Evolutionary conservation across 2,888 invertebrate genomes (phyloP), one percentile per base, ranked within the genome.

Genomic region (Allolobophora icterica): DNA sequence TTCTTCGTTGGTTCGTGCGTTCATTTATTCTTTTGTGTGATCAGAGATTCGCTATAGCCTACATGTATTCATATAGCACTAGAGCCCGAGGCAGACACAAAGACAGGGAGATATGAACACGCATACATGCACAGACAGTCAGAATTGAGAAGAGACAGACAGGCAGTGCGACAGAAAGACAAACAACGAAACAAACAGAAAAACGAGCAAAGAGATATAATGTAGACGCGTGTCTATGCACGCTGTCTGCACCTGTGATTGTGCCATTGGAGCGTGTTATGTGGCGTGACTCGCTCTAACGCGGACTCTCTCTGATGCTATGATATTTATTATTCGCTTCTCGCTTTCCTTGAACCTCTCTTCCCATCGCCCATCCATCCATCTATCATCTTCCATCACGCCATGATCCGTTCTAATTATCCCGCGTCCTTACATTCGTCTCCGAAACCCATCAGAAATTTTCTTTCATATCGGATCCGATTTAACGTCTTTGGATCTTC

Each of bases 351-450:
- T 71, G 30, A 30, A 71, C n/a, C 71, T 21, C 71, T 71, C n/a
- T 71, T 71, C 71, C 71, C 71, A 71, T n/a, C 71, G 21, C 30
- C 71, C 71, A 71, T 71, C 71, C n/a, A 71, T 71, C 71, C 71
- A 71, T 71, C 71, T 71, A 13, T 71, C 30, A 71, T n/a, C 71
- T 71, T 71, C 71, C 71, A 83, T 35, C 84, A 90, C 30, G n/a
- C 30, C 71, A 71, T 71, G 71, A 71, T 71, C 71, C 71, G 2
- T 13, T 71, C n/a, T 71, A n/a, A 71, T 71, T 71, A 71, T 71
- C 71, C 71, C 71, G n/a, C 71, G 30, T 71, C 30, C 71, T 71
- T n/a, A 1, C 71, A 6, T 71, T 0, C 30, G 71, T 8, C 71
- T 24, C 8, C 30, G n/a, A n/a, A 71, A 71, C 71, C 71, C 71